phyloP scores from a whole-genome alignment of 2,888 invertebrate genomes.

The Drosophila engyochracea region DNA sequence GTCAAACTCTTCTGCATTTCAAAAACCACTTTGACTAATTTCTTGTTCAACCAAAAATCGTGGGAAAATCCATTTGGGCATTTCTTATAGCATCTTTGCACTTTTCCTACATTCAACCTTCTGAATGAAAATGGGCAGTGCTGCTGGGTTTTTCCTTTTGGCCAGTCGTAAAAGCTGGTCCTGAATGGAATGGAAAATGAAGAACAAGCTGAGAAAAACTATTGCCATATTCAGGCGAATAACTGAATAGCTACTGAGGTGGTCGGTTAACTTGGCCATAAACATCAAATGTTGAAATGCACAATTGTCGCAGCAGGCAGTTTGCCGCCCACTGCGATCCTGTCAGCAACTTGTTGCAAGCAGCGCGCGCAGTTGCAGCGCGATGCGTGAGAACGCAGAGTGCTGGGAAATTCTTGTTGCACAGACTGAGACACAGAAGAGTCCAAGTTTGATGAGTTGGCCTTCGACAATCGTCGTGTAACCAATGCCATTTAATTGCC shows the following conservation, averaged over 20 bases:
- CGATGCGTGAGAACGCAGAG: slow-evolving; percentile 59
- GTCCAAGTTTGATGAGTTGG: slow-evolving; percentile 16
- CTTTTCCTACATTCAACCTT: slow-evolving; percentile 6
- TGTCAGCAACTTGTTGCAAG: slow-evolving; percentile 58
- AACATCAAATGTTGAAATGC: slow-evolving; percentile 59
- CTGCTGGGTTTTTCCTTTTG: slow-evolving; percentile 50
- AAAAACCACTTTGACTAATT: slow-evolving; percentile 12
- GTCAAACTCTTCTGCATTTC: not conserved
- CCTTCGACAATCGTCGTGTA: slow-evolving; percentile 58
- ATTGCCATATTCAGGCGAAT: slow-evolving; percentile 32
- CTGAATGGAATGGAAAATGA: not conserved
- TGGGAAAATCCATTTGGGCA: slow-evolving; percentile 32
- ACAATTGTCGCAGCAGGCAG: slow-evolving; percentile 33
- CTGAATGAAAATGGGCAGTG: slow-evolving; percentile 60
- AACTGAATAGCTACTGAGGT: slow-evolving; percentile 68
- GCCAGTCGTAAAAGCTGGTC: slow-evolving; percentile 29
- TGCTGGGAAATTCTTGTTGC: slow-evolving; percentile 18
- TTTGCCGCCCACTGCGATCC: slow-evolving; percentile 35
- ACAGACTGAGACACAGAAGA: not conserved
- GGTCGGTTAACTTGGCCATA: slow-evolving; percentile 70
- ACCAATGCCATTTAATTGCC: slow-evolving; percentile 73
- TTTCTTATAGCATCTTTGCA: slow-evolving; percentile 8
- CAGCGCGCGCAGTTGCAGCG: not conserved
- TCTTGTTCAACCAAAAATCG: slow-evolving; percentile 1
- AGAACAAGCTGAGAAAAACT: slow-evolving; percentile 7